A percentile compares a stretch with the other conserved stretches of the same genome.
Conservation (phyloP, 2,888 invertebrate species). For the Seira musarum region DNA sequence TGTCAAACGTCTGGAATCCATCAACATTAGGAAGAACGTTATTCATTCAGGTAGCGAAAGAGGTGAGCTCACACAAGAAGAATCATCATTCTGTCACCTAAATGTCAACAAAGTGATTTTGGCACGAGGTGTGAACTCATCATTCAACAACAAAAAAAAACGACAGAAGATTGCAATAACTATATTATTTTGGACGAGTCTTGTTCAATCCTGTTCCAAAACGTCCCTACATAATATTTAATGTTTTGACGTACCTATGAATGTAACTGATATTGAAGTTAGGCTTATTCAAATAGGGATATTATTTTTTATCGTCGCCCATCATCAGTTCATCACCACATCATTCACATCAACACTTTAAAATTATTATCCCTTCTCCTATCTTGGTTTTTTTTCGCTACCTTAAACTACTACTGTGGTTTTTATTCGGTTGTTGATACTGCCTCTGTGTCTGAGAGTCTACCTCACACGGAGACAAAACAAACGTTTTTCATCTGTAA, state of each 20-base stretch:
- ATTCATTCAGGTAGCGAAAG: too few species aligned
- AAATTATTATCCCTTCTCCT: neutral
- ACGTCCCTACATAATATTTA: neutral
- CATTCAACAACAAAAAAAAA: too few species aligned
- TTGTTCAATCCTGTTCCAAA: neutral
- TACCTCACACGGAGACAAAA: neutral
- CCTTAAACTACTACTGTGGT: neutral
- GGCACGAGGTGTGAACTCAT: neutral
- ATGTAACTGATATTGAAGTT: too few species aligned
- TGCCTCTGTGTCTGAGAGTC: neutral
- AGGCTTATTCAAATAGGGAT: too few species aligned
- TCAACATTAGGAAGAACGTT: neutral
- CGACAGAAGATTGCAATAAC: too few species aligned
- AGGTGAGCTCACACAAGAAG: too few species aligned
- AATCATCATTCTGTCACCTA: neutral
- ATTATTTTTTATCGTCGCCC: neutral
- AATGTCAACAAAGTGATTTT: neutral
- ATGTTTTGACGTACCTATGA: too few species aligned
- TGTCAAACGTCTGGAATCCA: neutral
- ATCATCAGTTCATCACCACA: neutral
- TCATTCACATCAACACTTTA: neutral
- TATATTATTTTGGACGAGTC: too few species aligned
- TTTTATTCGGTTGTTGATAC: too few species aligned
- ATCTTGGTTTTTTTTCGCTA: too few species aligned
- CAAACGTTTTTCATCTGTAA: neutral